phyloP scores from a whole-genome alignment of 2,113 vertebrate species.

The Hyla sarda region DNA sequence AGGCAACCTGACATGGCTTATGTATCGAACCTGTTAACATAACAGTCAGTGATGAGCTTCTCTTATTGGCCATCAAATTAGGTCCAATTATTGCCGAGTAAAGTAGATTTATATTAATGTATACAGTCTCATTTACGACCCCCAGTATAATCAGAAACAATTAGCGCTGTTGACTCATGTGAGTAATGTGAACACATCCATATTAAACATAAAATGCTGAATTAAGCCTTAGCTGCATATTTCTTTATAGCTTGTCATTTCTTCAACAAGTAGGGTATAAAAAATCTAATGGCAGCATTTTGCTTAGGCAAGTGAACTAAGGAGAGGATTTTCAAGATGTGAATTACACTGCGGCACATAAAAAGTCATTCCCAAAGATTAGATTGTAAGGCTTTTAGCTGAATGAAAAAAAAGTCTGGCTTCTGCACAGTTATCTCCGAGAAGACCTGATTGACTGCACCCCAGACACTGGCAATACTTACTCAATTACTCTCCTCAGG shows the following conservation, averaged over 20 bases:
- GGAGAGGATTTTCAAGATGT: constrained; percentile 27
- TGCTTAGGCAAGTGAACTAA: constrained; percentile 30
- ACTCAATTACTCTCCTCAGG: constrained; percentile 13
- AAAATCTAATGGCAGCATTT: constrained; percentile 13
- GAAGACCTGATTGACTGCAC: constrained; percentile 1
- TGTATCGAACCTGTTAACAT: too few species aligned
- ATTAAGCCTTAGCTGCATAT: constrained; percentile 1
- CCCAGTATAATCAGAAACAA: not conserved
- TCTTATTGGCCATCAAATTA: too few species aligned
- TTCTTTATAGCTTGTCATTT: constrained; percentile 5
- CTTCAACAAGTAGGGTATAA: not conserved
- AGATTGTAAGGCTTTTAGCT: constrained; percentile 44
- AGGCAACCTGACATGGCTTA: too few species aligned
- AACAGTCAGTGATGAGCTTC: too few species aligned
- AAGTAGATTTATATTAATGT: too few species aligned
- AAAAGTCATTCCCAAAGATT: constrained; percentile 51
- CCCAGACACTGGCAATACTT: constrained; percentile 23
- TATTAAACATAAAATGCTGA: not conserved
- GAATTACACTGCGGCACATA: constrained; percentile 46
- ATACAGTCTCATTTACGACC: too few species aligned
- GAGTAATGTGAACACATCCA: not conserved
- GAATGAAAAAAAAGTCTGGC: constrained; percentile 42
- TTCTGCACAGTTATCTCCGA: constrained; percentile 24
- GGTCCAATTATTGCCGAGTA: too few species aligned
- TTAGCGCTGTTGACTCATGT: too few species aligned